These are phyloP conservation scores for Ferdinandea cuprea DNA, from an alignment of 2,888 invertebrate genomes.

Conservation along the genomic window DNA sequence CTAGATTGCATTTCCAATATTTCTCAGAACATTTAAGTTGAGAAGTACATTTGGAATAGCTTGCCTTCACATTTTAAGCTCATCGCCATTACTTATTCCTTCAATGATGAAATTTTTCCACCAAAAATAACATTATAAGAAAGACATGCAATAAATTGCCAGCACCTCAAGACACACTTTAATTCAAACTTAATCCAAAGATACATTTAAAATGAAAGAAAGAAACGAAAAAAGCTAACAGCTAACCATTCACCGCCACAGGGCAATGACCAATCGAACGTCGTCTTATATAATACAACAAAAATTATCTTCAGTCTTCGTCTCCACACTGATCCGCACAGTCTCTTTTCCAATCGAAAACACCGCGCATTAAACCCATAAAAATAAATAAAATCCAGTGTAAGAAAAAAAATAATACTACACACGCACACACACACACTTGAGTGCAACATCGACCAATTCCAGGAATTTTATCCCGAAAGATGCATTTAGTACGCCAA, in stretches of 20 bases:
- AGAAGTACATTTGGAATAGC: no score
- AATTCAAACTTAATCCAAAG: background rate
- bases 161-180: background rate
- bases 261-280: conserved; percentile 61
- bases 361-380: conserved; percentile 23
- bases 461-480: conserved; percentile 67
- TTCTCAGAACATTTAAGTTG: no score
- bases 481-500: conserved; percentile 69
- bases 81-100: no score
- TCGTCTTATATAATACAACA: conserved; percentile 49
- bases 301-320: conserved; percentile 36
- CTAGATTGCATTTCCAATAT: no score
- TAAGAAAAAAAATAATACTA: conserved; percentile 21
- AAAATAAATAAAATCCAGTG: conserved; percentile 55
- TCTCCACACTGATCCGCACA: conserved; percentile 22
- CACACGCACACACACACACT: background rate
- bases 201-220: background rate
- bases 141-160: no score
- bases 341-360: background rate
- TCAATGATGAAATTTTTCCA: background rate
- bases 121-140: background rate
- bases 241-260: conserved; percentile 24
- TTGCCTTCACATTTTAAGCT: no score
- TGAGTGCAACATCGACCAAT: conserved; percentile 31
- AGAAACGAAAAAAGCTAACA: background rate